Evolutionary conservation across 2,888 invertebrate genomes (phyloP), one percentile per base, ranked within the genome.

Genomic region (Iselma pallidipennis): DNA sequence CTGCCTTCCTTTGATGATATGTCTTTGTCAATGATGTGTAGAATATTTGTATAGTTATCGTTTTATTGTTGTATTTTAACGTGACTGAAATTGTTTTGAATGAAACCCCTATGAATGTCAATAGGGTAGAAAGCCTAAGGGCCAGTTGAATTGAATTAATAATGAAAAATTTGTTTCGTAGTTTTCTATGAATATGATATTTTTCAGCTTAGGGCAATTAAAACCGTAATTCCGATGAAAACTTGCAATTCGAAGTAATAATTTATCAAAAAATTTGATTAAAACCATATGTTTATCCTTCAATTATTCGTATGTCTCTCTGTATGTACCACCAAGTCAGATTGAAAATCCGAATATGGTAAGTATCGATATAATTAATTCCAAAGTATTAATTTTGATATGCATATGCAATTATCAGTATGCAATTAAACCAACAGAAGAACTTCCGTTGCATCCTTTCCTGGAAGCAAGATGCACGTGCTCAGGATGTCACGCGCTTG

Each of bases 401-500:
- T 65, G 63, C 65, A 61, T 60, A 68, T 65, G 63, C 59, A 61
- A 57, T 52, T 21, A 61, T 53, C 63, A 57, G 57, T 63, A 59
- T 56, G 58, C 77, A 71, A 65, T 67, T 54, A 66, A 57, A 60
- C 66, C 64, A 59, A 68, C 59, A 65, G 66, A 60, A 68, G 66
- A 67, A 70, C 77, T 79, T 80, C 79, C 80, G 76, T 70, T 71
- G 72, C 63, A 70, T 75, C 77, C 78, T 77, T 78, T 79, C 77
- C 73, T 72, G 78, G 80, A 78, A 78, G 75, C 67, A 64, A 79
- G 78, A 78, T 78, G 77, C 78, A 77, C 80, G 80, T 80, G 79
- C 75, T 66, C 74, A 74, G 76, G 76, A 78, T 78, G 77, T 77
- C 76, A 77, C 77, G 76, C 67, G 71, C 59, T 10, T 28, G 42